Evolutionary conservation across 2,888 invertebrate genomes (phyloP), one percentile per base, ranked within the genome.

Genomic region (Emmelina monodactyla): DNA sequence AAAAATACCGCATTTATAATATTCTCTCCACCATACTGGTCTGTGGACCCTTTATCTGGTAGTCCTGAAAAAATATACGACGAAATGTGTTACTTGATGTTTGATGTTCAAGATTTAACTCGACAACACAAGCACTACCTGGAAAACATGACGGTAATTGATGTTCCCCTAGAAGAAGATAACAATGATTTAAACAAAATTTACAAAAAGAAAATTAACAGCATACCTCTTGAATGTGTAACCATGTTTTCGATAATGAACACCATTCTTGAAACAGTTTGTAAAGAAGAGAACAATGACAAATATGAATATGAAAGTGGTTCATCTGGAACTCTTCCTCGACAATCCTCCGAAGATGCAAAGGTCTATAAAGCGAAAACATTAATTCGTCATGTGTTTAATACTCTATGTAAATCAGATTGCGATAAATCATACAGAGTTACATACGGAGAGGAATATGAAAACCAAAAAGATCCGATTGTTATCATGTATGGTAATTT

Each of bases 61-160:
- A 52, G 47, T 38, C 49, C 66, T 25, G 67, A 68, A 44, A 67
- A 67, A 45, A 66, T 83, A 37, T 83, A 84, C 48, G 78, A 83
- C 39, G 73, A 76, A 42, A 40, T 83, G 16, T 81, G 80, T 45
- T 78, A 53, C 39, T 61, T 82, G 3, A 62, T 82, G 54, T 83
- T 82, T 40, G 83, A 83, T 48, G 54, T 83, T 28, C 76, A 82
- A 49, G 83, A 84, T 45, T 61, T 83, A 31, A 61, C 62, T 4
- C 55, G 78, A 38, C 81, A 82, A 44, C 80, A 83, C 48, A 28
- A 32, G 2, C 60, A 72, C 45, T 84, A 79, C 49, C 53, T 82
- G 37, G 54, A 68, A 9, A 79, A 73, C 44, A 78, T 83, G 68
- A 60, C 67, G 40, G 58, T 72, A 30, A 56, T 69, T 29, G 39